Evolutionary conservation across 2,888 invertebrate species (phyloP).

Genomic region (Cantharis flavilabris): DNA sequence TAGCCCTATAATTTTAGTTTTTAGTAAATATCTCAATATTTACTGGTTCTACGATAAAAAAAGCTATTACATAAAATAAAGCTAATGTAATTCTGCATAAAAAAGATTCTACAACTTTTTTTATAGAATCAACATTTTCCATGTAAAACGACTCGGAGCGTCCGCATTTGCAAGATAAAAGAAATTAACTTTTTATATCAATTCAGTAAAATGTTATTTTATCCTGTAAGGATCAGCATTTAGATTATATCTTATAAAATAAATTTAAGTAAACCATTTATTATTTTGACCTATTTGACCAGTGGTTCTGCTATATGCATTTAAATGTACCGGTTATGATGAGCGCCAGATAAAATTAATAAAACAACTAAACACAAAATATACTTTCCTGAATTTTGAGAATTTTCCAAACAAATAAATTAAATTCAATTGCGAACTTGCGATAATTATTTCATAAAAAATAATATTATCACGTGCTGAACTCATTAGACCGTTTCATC

Average conservation of each 20-base stretch:
- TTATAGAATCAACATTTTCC: no score
- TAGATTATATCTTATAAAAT: no score
- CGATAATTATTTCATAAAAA: background rate
- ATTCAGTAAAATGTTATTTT: no score
- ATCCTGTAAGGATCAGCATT: no score
- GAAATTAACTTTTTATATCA: no score
- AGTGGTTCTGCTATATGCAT: no score
- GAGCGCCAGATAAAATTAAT: no score
- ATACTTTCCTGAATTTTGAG: no score
- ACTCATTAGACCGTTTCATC: conserved; percentile 8
- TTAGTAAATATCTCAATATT: background rate
- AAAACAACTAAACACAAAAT: no score
- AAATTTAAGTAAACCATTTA: no score
- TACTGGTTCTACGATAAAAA: background rate
- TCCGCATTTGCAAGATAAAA: background rate
- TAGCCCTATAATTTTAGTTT: background rate
- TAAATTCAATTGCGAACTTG: background rate
- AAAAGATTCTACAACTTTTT: background rate
- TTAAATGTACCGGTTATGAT: no score
- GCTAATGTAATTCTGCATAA: background rate
- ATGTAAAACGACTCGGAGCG: background rate
- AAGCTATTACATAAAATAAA: background rate
- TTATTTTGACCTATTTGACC: no score
- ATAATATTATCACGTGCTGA: background rate
- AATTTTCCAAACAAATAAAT: background rate